Evolutionary conservation across 2,113 vertebrate genomes (phyloP), one percentile per base, ranked within the genome.

Genomic region (Gallinago jamesoni): DNA sequence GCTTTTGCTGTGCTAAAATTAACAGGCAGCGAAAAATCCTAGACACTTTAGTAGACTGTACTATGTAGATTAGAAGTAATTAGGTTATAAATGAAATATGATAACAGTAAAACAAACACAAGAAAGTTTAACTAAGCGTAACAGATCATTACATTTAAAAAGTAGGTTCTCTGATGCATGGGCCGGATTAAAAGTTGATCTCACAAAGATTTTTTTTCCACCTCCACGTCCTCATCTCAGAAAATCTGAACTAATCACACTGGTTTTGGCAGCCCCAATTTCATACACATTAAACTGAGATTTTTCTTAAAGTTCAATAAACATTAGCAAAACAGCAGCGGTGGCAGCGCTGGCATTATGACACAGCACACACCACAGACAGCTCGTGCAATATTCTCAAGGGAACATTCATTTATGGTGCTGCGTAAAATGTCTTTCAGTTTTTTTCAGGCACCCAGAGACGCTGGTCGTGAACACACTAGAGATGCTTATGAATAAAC

Each of bases 91-190:
- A 87, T 31, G 37, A 96, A 77, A 85, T 78, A 41, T 21, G 86
- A 3, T 59, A 92, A 53, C 48, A 90, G 24, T 63, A 93, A 96
- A 97, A 96, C 35, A 90, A 96, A 94, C 84, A 87, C 13, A 59
- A 86, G 69, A 57, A 86, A 88, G 31, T 87, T 95, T 55, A 92
- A 63, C 67, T 82, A 85, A 31, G 82, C 90, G 41, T 21, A 95
- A 59, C 55, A 87, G 43, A 92, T 47, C 12, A 35, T 16, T 48
- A 56, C 23, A 81, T 53, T 83, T 77, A 53, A 64, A 69, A 94
- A 69, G 35, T 27, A 68, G 64, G 57, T 88, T 87, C 73, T 72
- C 24, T 59, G 43, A 70, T 79, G 76, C 72, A 48, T 3, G 23
- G 16, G 24, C 41, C 23, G 68, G 64, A 87, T 60, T 56, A 89